phyloP scores from a whole-genome alignment of 2,888 invertebrate species.

The Caenorhabditis sp. region DNA sequence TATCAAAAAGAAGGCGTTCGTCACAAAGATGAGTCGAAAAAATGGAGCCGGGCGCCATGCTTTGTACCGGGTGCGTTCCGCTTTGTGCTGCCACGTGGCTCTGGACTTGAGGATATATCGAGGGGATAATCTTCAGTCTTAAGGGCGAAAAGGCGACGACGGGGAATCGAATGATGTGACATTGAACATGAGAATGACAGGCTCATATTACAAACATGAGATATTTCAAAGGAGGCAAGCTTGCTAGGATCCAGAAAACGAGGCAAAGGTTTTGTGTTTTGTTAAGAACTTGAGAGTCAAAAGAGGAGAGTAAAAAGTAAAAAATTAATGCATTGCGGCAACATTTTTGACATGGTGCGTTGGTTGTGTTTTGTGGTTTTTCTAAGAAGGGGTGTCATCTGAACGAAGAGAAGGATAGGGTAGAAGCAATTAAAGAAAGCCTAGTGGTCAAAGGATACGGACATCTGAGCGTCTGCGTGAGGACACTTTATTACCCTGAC shows the following conservation, averaged over 20 bases:
- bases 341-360: too few relatives aligned
- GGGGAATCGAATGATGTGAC: background rate
- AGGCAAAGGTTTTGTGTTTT: background rate
- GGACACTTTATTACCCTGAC: too few relatives aligned
- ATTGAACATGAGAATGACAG: conserved; percentile 29
- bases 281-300: too few relatives aligned
- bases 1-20: too few relatives aligned
- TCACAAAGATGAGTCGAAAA: conserved; percentile 1
- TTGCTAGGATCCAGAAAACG: background rate
- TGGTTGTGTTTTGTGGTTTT: too few relatives aligned
- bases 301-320: background rate
- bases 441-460: background rate
- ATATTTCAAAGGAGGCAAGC: conserved; percentile 28
- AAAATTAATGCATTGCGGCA: too few relatives aligned
- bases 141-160: background rate
- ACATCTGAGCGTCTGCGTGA: too few relatives aligned
- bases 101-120: too few relatives aligned
- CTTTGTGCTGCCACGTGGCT: too few relatives aligned
- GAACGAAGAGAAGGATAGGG: background rate
- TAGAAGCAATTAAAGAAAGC: conserved; percentile 1
- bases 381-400: too few relatives aligned
- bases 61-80: background rate
- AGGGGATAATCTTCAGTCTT: background rate
- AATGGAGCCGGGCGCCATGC: too few relatives aligned
- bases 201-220: conserved; percentile 61